Evolutionary conservation across 2,888 invertebrate species (phyloP), one percentile per base, ranked within the genome.

Genomic region (Protonemura montana): DNA sequence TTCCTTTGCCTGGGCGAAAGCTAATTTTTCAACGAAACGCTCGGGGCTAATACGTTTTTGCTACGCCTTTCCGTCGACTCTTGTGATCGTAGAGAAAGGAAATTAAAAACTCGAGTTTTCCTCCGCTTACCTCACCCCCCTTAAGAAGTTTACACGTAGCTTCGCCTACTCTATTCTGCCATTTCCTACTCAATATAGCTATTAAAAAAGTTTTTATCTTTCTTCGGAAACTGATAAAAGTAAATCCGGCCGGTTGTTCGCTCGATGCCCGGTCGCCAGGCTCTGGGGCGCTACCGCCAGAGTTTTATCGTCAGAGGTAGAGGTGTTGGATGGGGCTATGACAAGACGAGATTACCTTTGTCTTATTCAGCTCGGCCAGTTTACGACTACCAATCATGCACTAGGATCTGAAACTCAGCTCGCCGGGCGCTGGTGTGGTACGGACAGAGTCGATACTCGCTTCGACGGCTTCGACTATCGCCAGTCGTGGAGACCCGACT

Each of bases 31-130:
- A 30, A 28, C 84, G 25, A 42, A 84, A 84, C 42, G 84, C 84
- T 76, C 29, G 29, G 25, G 84, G 84, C 84, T 59, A 76, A 76
- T 83, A 59, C 76, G 30, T 29, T 27, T 59, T 59, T 76, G 16
- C 59, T 84, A 13, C 84, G 59, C 59, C 76, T 16, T 76, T 84
- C 76, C 84, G 29, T 29, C 84, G 29, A 76, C 76, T 84, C 59
- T 76, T 16, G 76, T 26, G 84, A 59, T 76, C 84, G 27, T 41
- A 59, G 59, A 59, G 42, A 82, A 42, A 86, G 86, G 86, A 86
- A 86, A 86, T 86, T 86, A 86, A 86, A 86, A 86, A 80, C 82
- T 86, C 41, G 81, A 86, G 80, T 82, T 81, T 30, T 81, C 30
- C 30, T 0, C 30, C 81, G 29, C 81, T 28, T 21, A 25, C 76